These are phyloP conservation scores for Oligia latruncula DNA, from an alignment of 2,888 invertebrate genomes.

Conservation along the genomic window DNA sequence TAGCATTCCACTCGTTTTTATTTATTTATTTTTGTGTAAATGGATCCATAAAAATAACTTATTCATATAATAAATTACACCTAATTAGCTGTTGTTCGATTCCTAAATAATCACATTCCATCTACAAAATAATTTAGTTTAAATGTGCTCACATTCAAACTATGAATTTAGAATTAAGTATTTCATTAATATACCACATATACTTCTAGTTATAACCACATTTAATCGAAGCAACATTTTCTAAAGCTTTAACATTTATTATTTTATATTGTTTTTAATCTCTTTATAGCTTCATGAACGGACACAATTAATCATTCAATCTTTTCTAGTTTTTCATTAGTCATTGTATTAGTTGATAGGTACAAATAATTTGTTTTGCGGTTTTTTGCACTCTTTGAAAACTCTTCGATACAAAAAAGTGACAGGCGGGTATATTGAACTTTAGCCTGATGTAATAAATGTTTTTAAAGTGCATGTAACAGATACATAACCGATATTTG, in stretches of 20 bases:
- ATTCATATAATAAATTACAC: conserved; percentile 8
- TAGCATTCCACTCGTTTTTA: background rate
- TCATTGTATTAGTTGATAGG: conserved; percentile 18
- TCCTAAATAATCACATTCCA: conserved; percentile 1
- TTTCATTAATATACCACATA: conserved; percentile 1
- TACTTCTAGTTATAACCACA: background rate
- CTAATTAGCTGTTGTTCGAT: too few relatives aligned
- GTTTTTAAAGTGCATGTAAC: conserved; percentile 3
- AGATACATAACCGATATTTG: conserved; percentile 1
- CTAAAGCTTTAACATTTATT: background rate
- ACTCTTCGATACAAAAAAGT: conserved; percentile 9
- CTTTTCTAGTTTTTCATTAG: background rate
- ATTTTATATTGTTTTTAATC: background rate
- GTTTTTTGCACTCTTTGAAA: conserved; percentile 5
- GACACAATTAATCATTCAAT: conserved; percentile 7
- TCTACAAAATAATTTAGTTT: conserved; percentile 1
- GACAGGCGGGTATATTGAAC: conserved; percentile 12
- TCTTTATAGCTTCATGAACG: background rate
- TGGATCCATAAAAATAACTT: background rate
- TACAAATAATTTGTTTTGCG: background rate
- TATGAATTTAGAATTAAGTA: conserved; percentile 6
- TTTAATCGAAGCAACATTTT: background rate
- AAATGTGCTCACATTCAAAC: background rate
- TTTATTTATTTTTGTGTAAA: background rate
- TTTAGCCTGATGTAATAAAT: conserved; percentile 15